Base-by-base conservation (phyloP, 2,888 invertebrate genomes). In the Blastobasis adustella region DNA sequence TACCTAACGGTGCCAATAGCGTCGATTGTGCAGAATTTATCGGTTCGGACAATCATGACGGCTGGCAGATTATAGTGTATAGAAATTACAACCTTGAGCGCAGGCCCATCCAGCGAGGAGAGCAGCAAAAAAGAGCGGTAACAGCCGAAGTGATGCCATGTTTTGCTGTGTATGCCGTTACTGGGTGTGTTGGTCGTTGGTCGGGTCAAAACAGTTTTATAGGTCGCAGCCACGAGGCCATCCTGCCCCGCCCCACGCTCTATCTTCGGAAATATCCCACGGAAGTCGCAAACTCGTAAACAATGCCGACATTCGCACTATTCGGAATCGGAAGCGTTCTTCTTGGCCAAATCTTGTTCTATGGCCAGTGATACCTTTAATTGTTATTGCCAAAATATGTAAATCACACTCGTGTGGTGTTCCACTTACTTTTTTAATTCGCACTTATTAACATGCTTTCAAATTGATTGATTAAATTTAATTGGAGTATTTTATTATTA, bases 141-240 rank as follows among this genome's bases (percentile, higher is more conserved):
- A 67, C 52, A 68, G 61, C 54, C 54, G 64, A 57, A 67, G 62
- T 57, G 56, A 62, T 52, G 68, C 66, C 81, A 80, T 82, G 63
- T 72, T 79, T 67, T 63, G 61, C 54, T 55, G 62, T 60, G 54
- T 69, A 61, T 63, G 67, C 66, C 71, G 73, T 73, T 76, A 69
- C 62, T 65, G 64, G 60, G 54, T 71, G 65, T 71, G 63, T 60
- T 74, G 59, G 55, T 66, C 70, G 68, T 68, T 75, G 71, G 66
- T 65, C 69, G 64, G 62, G 59, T 65, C 67, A 70, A 69, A 76
- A 62, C 69, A 58, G 71, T 76, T 86, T 82, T 87, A 87, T 87
- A 87, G 78, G 71, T 75, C 71, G 73, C 49, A 52, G 6, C 45
- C 49, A 55, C 80, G 82, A 87, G 86, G 86, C 67, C 83, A 60